Evolutionary conservation across 2,888 invertebrate genomes (phyloP), one percentile per base, ranked within the genome.

Genomic region (Acheta domesticus): DNA sequence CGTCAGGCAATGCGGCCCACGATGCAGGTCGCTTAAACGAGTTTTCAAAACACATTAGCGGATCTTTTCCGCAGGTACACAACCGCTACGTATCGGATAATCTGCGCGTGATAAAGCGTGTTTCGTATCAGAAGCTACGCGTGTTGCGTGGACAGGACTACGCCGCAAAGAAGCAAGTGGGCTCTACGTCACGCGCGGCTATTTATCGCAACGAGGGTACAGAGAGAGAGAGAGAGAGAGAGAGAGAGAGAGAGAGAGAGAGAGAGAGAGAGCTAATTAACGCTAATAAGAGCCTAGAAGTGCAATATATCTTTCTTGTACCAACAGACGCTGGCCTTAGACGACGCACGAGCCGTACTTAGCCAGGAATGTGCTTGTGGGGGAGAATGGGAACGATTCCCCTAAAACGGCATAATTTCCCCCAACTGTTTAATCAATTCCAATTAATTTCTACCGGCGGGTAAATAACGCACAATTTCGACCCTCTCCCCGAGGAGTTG

Each of bases 21-120:
- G 62, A 62, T 62, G 62, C 62, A 62, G n/a, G 62, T 62, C 62
- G 62, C 62, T 62, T 62, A 62, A 62, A 62, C 62, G n/a, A n/a
- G 62, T 62, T 62, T 62, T 62, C 62, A 62, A 62, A 62, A 62
- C 62, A 62, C 62, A 62, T 62, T 62, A 62, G 62, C 62, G n/a
- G 62, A 62, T 62, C 62, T 62, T 62, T 62, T n/a, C 62, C 62
- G 62, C 62, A 62, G n/a, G 62, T 62, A 62, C 62, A 62, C n/a
- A 62, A 14, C 14, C 62, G 36, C n/a, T 5, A 62, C n/a, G 14
- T 62, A 62, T 62, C 62, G 14, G 62, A 62, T 62, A 62, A 62
- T 62, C 62, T 19, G 62, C 8, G n/a, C 4, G 16, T 14, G 62
- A 62, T 62, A 62, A 62, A 1, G n/a, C 36, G 36, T 62, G 62